Base-by-base conservation (phyloP, 2,797 vertebrate genomes). In the Gymnocypris eckloni region DNA sequence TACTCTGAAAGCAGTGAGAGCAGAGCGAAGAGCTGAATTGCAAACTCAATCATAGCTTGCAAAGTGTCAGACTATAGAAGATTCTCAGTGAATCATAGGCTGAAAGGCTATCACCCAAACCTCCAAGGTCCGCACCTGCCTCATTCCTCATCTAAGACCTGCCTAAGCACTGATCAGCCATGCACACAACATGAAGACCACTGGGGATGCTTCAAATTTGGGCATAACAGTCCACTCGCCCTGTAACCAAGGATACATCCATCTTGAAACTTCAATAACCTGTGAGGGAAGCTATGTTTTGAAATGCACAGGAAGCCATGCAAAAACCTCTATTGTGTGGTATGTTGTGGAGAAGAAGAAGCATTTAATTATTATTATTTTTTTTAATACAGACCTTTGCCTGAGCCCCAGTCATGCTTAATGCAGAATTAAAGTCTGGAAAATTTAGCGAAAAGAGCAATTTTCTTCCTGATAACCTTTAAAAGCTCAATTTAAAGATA, bases 61-160 rank as follows among this genome's bases (percentile, higher is more conserved):
- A 87, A 90, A 92, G 91, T 95, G 94, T 96, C 94, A 94, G 92
- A 88, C 90, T 91, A 89, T 88, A 88, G 90, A 92, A 89, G 85
- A 87, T 92, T 92, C 91, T 92, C 94, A 92, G 93, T 95, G 95
- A 95, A 95, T 95, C 94, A 95, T 92, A 86, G 92, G 87, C 93
- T 93, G 93, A 95, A 95, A 95, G 92, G 94, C 93, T 94, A 95
- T 95, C 94, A 94, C 93, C 94, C 93, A 94, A 95, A 95, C 93
- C 95, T 94, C 95, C 92, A 94, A 95, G 94, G 94, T 93, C 94
- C 92, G 91, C 92, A 90, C 90, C 93, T 91, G 92, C 90, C 93
- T 94, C 94, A 95, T 95, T 94, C 94, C 92, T 95, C 94, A 95
- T 93, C 85, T 76, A 33, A 83, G 90, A 92, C 92, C 93, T 90